Evolutionary conservation across 2,888 invertebrate species (phyloP).

Genomic region (Adelphocoris suturalis): DNA sequence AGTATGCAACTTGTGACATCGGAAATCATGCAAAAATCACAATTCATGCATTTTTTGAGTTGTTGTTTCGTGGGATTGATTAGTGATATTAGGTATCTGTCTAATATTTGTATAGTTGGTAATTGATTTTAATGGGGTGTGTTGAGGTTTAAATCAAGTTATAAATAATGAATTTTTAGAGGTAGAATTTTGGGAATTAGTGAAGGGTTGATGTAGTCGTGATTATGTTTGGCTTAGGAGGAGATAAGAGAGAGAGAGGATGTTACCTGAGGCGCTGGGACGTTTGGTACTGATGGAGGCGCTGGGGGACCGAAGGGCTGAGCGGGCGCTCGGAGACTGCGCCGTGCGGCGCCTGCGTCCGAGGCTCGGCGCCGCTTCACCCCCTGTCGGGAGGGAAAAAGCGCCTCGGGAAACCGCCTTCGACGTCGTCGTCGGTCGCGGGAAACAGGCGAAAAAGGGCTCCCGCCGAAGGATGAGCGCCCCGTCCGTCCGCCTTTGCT

Average conservation of each 20-base stretch:
- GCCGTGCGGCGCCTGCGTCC: conserved; percentile 36
- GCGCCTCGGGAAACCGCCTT: conserved; percentile 3
- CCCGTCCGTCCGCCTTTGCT: conserved; percentile 79
- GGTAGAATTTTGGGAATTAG: not conserved
- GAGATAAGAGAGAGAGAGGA: conserved; percentile 16
- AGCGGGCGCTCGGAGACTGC: conserved; percentile 11
- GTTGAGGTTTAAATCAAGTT: too few relatives aligned
- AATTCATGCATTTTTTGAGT: too few relatives aligned
- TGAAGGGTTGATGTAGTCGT: not conserved
- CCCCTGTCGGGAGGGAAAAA: not conserved
- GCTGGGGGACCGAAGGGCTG: not conserved
- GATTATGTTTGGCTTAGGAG: not conserved
- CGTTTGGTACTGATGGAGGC: conserved; percentile 55
- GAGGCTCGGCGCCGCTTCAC: not conserved
- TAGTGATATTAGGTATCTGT: too few relatives aligned
- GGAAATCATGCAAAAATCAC: too few relatives aligned
- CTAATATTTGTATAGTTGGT: too few relatives aligned
- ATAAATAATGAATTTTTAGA: not conserved
- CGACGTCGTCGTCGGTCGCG: not conserved
- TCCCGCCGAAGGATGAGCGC: conserved; percentile 74
- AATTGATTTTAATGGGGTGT: too few relatives aligned
- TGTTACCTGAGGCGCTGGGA: conserved; percentile 58
- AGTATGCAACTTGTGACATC: too few relatives aligned
- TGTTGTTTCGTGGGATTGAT: too few relatives aligned
- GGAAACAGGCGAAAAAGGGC: conserved; percentile 13